A percentile compares a stretch with the other conserved stretches of the same genome.
phyloP scores from a whole-genome alignment of 2,113 vertebrate genomes.

The Platycercus adscitus region DNA sequence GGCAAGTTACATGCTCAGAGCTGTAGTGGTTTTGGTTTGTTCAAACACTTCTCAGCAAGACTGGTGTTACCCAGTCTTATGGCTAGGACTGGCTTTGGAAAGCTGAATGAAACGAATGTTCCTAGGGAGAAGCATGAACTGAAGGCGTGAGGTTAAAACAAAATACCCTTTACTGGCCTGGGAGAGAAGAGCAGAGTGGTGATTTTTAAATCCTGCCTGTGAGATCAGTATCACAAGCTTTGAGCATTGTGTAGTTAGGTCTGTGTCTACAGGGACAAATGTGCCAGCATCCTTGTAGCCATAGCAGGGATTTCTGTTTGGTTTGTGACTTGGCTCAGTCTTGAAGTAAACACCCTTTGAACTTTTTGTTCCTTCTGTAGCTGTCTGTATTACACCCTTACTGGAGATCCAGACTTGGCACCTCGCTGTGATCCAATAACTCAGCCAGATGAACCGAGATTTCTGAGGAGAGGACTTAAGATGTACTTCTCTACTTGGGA shows the following conservation, averaged over 20 bases:
- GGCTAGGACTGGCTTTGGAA: not conserved
- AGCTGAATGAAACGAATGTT: not conserved
- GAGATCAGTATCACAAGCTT: not conserved
- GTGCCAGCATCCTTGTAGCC: not conserved
- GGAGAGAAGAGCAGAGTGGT: not conserved
- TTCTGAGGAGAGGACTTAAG: not conserved
- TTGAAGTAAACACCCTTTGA: not conserved
- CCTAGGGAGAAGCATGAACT: not conserved
- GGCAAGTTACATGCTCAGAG: not conserved
- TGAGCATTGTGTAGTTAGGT: not conserved
- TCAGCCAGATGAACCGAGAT: not conserved
- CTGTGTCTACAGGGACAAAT: not conserved
- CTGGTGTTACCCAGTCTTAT: not conserved
- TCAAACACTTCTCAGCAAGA: not conserved
- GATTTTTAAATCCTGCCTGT: not conserved
- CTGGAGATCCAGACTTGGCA: not conserved
- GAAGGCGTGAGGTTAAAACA: not conserved
- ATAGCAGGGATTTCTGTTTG: not conserved
- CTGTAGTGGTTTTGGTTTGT: slow-evolving; percentile 21
- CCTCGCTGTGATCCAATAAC: not conserved
- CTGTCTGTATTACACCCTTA: not conserved
- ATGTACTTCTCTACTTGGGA: not conserved
- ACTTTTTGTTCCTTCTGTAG: not conserved
- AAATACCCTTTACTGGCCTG: not conserved
- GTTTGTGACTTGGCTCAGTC: not conserved